Evolutionary conservation across 2,113 vertebrate genomes (phyloP).

Genomic region (Plotosus lineatus): DNA sequence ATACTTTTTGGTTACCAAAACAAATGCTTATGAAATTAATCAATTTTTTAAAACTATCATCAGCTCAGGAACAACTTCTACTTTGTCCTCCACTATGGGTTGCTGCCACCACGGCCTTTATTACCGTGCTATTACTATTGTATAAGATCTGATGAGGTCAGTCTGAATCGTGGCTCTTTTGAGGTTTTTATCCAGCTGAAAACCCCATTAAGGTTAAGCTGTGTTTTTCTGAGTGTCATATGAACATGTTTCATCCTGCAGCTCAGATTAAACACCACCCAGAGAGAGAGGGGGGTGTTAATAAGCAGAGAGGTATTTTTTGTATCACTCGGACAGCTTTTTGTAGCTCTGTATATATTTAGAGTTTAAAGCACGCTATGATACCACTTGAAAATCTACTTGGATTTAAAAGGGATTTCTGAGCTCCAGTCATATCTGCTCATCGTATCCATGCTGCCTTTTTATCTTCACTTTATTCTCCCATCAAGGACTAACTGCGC

Average conservation of each 20-base stretch:
- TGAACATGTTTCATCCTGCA: conserved; percentile 8
- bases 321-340: background rate
- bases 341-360: background rate
- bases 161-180: background rate
- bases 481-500: background rate
- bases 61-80: background rate
- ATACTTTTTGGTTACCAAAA: too few species aligned
- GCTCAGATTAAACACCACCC: background rate
- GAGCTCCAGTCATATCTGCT: background rate
- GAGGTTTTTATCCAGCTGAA: background rate
- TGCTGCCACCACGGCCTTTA: background rate
- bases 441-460: background rate
- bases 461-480: background rate
- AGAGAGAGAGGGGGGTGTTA: background rate
- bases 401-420: background rate
- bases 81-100: background rate
- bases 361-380: too few species aligned
- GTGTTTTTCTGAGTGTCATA: background rate
- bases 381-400: background rate
- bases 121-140: background rate
- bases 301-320: background rate
- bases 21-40: too few species aligned
- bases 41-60: too few species aligned
- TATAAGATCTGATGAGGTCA: background rate
- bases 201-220: background rate